Evolutionary conservation across 53 echinoderm and acorn worm genomes (phyloP).

Genomic region (Mesocentrotus franciscanus): DNA sequence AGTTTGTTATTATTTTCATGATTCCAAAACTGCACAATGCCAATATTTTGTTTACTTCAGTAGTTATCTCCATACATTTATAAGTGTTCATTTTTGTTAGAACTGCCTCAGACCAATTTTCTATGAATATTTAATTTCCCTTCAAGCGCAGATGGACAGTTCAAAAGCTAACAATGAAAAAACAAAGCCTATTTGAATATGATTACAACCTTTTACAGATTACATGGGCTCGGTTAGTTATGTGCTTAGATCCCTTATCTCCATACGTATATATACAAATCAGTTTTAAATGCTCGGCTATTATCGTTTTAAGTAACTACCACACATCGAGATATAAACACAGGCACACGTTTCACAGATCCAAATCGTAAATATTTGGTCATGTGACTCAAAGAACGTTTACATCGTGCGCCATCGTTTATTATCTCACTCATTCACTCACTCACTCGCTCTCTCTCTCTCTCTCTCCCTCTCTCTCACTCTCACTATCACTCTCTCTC

Average conservation of each 20-base stretch:
- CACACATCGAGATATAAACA: background rate
- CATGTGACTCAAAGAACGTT: background rate
- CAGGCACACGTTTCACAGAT: background rate
- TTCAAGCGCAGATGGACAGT: too few species aligned
- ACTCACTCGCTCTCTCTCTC: background rate
- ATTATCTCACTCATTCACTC: background rate
- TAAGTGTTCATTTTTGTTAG: too few species aligned
- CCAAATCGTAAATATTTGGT: background rate
- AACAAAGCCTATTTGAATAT: background rate
- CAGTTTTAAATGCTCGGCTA: background rate
- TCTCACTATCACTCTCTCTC: background rate
- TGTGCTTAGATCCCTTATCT: background rate
- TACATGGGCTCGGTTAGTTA: constrained; percentile 4
- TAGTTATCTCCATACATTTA: too few species aligned
- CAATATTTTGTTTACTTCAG: too few species aligned
- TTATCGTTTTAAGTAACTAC: background rate
- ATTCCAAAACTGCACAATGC: too few species aligned
- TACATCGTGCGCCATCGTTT: background rate
- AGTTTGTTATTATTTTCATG: too few species aligned
- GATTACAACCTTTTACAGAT: background rate
- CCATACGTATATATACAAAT: background rate
- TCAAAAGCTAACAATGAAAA: too few species aligned
- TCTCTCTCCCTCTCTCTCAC: background rate
- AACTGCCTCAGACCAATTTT: too few species aligned
- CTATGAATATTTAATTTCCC: too few species aligned